Base-by-base conservation (phyloP, 2,113 vertebrate species). In the Rhinogobius similis region DNA sequence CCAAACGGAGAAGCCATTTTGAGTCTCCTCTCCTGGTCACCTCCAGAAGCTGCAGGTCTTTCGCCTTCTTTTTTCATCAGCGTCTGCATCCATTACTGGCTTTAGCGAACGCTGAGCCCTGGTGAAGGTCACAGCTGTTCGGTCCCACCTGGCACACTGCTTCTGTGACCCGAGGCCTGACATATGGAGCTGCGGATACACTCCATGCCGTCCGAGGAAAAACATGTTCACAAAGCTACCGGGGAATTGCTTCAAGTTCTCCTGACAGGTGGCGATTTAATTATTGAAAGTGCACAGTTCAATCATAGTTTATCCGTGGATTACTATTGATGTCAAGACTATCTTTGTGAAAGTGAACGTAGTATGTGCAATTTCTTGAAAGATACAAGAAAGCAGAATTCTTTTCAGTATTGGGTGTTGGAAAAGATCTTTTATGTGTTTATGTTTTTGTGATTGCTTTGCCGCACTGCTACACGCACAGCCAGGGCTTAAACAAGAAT, bases 111-210 rank as follows among this genome's bases (percentile, higher is more conserved):
- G 58, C 64, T 4, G 56, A 71, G 69, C 24, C 43, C 50, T 29
- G 44, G 81, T 85, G 82, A 84, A 86, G 88, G 90, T 91, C 86
- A 86, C 89, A 89, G 82, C 90, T 91, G 89, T 84, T 82, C 38
- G 0, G 46, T 76, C 72, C 77, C 90, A 72, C 79, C 83, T 77
- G 86, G 82, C 81, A 68, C n/a, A 65, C 70, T 27, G 77, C 73
- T 82, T 62, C 65, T 62, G 36, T 73, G 75, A 87, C 88, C 85
- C 72, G 43, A 56, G 65, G 68, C 79, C 77, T 50, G 11, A 77
- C 86, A 88, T 85, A 88, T 86, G 88, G 87, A 87, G 74, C 72
- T 12, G 55, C 29, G 58, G 43, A 67, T 68, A 21, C 26, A 75
- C 78, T 82, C 73, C 68, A 23, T 29, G 61, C 43, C 75, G 71